Conservation (phyloP, 2,888 invertebrate genomes). For the Phanerotoma sp. region DNA sequence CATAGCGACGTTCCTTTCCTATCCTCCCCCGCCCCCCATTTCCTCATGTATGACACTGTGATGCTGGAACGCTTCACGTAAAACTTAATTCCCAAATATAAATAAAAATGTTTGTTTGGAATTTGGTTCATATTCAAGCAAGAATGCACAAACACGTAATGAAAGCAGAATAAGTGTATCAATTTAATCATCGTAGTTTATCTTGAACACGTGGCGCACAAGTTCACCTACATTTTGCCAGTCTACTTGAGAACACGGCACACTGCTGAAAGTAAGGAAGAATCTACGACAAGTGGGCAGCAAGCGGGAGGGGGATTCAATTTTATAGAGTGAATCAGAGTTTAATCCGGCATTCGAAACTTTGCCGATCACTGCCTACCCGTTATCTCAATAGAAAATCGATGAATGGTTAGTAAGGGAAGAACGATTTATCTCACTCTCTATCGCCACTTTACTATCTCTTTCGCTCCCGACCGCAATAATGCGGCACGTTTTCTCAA, state of each 20-base stretch:
- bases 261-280: neutral
- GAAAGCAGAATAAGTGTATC: conserved; percentile 25
- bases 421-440: conserved; percentile 41
- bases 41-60: neutral
- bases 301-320: conserved; percentile 1
- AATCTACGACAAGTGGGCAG: too few relatives aligned
- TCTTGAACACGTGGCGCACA: conserved; percentile 18
- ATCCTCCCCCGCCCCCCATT: too few relatives aligned
- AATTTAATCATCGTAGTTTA: conserved; percentile 6
- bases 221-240: conserved; percentile 39
- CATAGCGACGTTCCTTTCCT: too few relatives aligned
- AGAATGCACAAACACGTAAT: conserved; percentile 6
- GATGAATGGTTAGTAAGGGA: conserved; percentile 43
- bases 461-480: conserved; percentile 17
- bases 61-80: too few relatives aligned
- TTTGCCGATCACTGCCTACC: conserved; percentile 38
- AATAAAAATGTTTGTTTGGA: neutral
- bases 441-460: conserved; percentile 27
- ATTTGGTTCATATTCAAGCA: neutral
- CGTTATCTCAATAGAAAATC: conserved; percentile 49
- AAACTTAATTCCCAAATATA: neutral
- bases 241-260: too few relatives aligned
- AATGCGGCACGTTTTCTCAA: conserved; percentile 15
- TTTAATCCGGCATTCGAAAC: conserved; percentile 40
- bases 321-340: conserved; percentile 13